Evolutionary conservation across 2,888 invertebrate species (phyloP), one percentile per base, ranked within the genome.

Genomic region (Tenthredo distinguenda): DNA sequence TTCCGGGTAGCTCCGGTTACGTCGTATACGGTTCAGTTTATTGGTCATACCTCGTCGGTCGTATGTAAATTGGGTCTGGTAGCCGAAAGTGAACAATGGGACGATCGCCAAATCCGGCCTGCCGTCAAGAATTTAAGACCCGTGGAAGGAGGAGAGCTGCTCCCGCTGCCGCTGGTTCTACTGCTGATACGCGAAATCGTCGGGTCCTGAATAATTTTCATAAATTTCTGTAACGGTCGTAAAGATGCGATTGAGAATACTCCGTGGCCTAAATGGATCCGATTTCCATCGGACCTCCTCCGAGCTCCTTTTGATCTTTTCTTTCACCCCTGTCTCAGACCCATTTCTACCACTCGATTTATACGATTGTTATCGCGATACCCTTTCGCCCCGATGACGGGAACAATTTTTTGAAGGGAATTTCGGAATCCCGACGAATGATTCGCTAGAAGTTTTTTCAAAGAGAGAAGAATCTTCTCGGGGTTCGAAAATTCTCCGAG

Each of bases 171-270:
- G 71, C 47, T 31, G 83, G n/a, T 43, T 21, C 37, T 10, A 40
- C 37, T 40, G 74, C 74, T 74, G 90, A 90, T 88, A 90, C 89
- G 89, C 89, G 89, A 90, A 89, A 90, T 89, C 86, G 87, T 87
- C 87, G 87, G 89, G 88, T 87, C 88, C 87, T 88, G 91, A 92
- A 92, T 92, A 92, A 92, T 92, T 92, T 92, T 92, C 91, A 92
- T 92, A 92, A 92, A 92, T 92, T 91, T 91, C 88, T 87, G 68
- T 84, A 65, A 81, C 87, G 87, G 88, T 91, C 91, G 90, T 91
- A 91, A 91, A 91, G 89, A 90, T 90, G 83, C 88, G 68, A 88
- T 88, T 85, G 88, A 86, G 87, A 89, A 88, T 83, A 71, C 83
- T 83, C 26, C 68, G 1, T 15, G 43, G 43, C 83, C 83, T 83